These are phyloP conservation scores for Parnassius smintheus DNA, from an alignment of 2,888 invertebrate species.

Conservation along the genomic window DNA sequence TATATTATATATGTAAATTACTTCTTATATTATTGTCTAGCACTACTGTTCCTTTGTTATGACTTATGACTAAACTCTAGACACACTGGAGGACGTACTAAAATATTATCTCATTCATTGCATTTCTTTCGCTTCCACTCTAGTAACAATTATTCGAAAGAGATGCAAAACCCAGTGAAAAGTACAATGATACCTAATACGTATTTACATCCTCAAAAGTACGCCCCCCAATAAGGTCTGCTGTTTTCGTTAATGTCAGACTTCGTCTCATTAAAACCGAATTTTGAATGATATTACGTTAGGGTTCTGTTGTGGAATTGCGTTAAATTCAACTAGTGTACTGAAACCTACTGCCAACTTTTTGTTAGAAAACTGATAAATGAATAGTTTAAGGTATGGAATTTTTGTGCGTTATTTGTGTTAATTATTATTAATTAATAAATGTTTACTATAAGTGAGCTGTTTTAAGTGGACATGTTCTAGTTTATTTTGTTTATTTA, in stretches of 20 bases:
- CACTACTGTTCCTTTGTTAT: slow-evolving; percentile 35
- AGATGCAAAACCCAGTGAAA: slow-evolving; percentile 33
- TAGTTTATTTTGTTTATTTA: slow-evolving; percentile 77
- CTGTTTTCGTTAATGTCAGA: slow-evolving; percentile 30
- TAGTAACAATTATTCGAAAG: slow-evolving; percentile 12
- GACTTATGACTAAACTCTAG: slow-evolving; percentile 41
- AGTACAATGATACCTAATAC: slow-evolving; percentile 24
- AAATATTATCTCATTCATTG: slow-evolving; percentile 14
- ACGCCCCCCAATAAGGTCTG: not conserved
- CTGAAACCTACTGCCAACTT: slow-evolving; percentile 77
- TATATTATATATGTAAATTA: slow-evolving; percentile 44
- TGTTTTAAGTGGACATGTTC: slow-evolving; percentile 67
- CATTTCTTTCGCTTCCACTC: slow-evolving; percentile 21
- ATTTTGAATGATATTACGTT: slow-evolving; percentile 67
- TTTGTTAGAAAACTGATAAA: slow-evolving; percentile 56
- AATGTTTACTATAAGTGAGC: slow-evolving; percentile 69
- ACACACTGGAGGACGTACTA: slow-evolving; percentile 19
- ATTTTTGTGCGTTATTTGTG: slow-evolving; percentile 67
- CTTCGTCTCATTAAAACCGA: slow-evolving; percentile 53
- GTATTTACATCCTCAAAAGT: not conserved
- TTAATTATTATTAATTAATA: slow-evolving; percentile 70
- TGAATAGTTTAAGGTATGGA: slow-evolving; percentile 58
- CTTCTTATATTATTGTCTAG: slow-evolving; percentile 49
- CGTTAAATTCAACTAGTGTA: slow-evolving; percentile 54
- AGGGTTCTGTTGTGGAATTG: slow-evolving; percentile 51